A percentile compares a stretch with the other conserved stretches of the same genome.
phyloP scores from a whole-genome alignment of 2,888 invertebrate species.

The Limnephilus lunatus region DNA sequence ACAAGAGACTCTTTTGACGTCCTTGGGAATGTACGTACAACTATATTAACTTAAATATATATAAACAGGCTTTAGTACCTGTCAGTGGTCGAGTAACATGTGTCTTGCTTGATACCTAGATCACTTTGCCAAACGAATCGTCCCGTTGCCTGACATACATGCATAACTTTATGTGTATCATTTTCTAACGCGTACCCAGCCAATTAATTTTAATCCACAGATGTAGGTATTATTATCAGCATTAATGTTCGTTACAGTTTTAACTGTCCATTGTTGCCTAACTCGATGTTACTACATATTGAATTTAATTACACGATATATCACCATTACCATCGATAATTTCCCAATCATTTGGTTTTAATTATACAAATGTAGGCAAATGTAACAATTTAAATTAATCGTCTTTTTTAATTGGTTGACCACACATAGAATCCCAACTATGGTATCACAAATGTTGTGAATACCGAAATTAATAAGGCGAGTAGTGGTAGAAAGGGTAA shows the following conservation, averaged over 20 bases:
- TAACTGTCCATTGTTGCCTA: background rate
- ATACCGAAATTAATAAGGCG: background rate
- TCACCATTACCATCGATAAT: background rate
- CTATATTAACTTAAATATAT: background rate
- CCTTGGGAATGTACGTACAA: background rate
- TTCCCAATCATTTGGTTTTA: background rate
- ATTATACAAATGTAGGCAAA: no score
- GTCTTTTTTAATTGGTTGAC: background rate
- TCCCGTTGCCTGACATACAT: conserved; percentile 40
- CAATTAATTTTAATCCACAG: conserved; percentile 6
- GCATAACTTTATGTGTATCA: conserved; percentile 24
- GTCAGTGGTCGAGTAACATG: background rate
- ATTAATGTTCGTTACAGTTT: background rate
- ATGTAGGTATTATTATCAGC: background rate
- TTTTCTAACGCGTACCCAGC: background rate
- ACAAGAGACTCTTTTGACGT: background rate
- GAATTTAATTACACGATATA: background rate
- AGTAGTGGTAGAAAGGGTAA: background rate
- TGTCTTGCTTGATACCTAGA: conserved; percentile 1
- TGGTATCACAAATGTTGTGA: background rate
- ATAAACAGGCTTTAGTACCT: background rate
- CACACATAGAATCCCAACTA: background rate
- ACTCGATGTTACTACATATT: conserved; percentile 4
- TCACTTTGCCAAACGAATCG: background rate
- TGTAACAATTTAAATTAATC: background rate